Evolutionary conservation across 2,888 invertebrate species (phyloP), one percentile per base, ranked within the genome.

Genomic region (Thereva nobilitata): DNA sequence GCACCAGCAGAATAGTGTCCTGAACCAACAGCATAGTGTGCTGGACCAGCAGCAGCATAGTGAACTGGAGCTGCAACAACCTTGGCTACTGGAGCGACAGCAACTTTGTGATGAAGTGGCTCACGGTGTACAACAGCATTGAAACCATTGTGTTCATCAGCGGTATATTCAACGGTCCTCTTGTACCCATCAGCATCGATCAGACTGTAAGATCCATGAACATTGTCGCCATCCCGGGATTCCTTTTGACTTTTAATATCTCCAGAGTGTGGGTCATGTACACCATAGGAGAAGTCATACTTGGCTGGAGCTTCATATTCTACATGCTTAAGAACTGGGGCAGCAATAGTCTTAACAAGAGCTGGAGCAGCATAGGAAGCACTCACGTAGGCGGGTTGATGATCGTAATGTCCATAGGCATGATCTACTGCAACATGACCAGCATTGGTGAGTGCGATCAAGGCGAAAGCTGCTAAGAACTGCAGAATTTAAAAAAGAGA

Each of bases 101-200:
- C 71, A 38, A 72, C 66, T 41, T 71, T 73, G 4, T 72, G 72
- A 50, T 72, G 73, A 65, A 78, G 55, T 8, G 83, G 83, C 73
- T 84, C 84, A 70, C 82, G 83, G 72, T 81, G 81, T 10, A 84
- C 84, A 44, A 84, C 82, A 50, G 84, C 85, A 74, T 85, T 84
- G 76, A 85, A 85, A 70, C 85, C 84, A 68, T 83, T 83, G 70
- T 82, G 76, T 68, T 82, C 79, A 74, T 84, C 84, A 65, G 84
- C 84, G 34, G 82, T 82, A 74, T 85, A 85, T 64, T 84, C 82
- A 1, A 85, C 85, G 37, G 82, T 83, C 70, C 84, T 81, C 74
- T 81, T 83, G 72, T 77, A 82, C 59, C 84, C 84, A 75, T 85
- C 84, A 70, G 84, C 76, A 73, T 84, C 84, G 42, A 84, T 75